Evolutionary conservation across 2,888 invertebrate genomes (phyloP).

Genomic region (Mayetiola destructor): DNA sequence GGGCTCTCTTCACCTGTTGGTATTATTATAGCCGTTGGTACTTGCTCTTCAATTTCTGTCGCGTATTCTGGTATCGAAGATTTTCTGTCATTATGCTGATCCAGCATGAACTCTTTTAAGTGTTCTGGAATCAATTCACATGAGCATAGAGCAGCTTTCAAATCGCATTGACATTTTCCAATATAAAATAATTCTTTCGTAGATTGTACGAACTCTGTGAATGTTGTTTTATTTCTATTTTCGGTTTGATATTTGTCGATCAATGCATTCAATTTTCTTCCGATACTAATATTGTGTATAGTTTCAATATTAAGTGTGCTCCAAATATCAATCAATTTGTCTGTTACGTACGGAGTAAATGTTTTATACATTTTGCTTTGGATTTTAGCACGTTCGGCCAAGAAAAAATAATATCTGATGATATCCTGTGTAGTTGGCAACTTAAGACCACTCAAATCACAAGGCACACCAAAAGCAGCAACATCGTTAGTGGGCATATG

Average conservation of each 20-base stretch:
- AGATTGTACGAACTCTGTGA: background rate
- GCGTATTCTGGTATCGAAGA: background rate
- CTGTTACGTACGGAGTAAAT: background rate
- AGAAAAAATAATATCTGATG: background rate
- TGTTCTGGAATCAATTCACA: constrained; percentile 7
- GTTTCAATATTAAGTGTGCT: background rate
- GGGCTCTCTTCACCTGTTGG: background rate
- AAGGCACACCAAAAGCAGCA: background rate
- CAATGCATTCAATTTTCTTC: background rate
- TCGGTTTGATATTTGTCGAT: background rate
- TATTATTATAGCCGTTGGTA: background rate
- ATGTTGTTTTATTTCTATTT: background rate
- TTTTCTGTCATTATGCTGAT: constrained; percentile 9
- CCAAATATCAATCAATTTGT: background rate
- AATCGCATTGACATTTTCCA: constrained; percentile 5
- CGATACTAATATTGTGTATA: background rate
- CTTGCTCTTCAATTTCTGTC: background rate
- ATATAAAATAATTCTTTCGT: constrained; percentile 7
- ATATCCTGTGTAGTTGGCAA: background rate
- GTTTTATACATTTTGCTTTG: background rate
- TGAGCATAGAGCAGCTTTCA: background rate
- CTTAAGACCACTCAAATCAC: background rate
- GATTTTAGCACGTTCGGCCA: background rate
- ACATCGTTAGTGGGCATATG: background rate
- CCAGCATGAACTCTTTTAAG: constrained; percentile 4